Evolutionary conservation across 1,140 invertebrate genomes (phyloP).

Genomic region (Lasioglossum baleicum): DNA sequence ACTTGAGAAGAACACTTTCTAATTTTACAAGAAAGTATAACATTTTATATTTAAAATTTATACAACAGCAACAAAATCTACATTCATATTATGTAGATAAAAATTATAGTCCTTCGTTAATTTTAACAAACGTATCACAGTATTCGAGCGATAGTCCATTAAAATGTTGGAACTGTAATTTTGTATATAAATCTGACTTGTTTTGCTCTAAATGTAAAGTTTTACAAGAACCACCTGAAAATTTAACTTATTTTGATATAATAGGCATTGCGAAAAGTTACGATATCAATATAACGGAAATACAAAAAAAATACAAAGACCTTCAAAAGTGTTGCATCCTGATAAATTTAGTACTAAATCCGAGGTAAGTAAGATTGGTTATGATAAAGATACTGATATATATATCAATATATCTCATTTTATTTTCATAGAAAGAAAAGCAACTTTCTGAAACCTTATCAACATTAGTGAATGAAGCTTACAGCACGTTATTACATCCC

Average conservation of each 20-base stretch:
- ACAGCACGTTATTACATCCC: conserved; percentile 87
- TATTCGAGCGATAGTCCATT: conserved; percentile 72
- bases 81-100: conserved; percentile 28
- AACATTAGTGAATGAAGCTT: conserved; percentile 92
- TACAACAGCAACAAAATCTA: conserved; percentile 32
- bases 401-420: background rate
- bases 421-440: conserved; percentile 82
- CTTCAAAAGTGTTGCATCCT: conserved; percentile 90
- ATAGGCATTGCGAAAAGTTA: conserved; percentile 85
- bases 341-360: conserved; percentile 87
- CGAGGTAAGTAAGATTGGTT: conserved; percentile 77
- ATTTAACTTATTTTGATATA: conserved; percentile 87
- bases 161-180: conserved; percentile 84
- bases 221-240: conserved; percentile 80
- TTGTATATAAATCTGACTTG: conserved; percentile 76
- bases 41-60: background rate
- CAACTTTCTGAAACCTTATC: conserved; percentile 90
- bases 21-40: conserved; percentile 4
- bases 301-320: conserved; percentile 86
- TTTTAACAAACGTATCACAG: conserved; percentile 34
- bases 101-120: background rate
- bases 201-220: conserved; percentile 82
- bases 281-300: conserved; percentile 82
- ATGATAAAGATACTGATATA: conserved; percentile 25
- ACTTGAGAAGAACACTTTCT: conserved; percentile 5